Evolutionary conservation across 2,113 vertebrate species (phyloP).

Genomic region (Limnothrissa miodon): DNA sequence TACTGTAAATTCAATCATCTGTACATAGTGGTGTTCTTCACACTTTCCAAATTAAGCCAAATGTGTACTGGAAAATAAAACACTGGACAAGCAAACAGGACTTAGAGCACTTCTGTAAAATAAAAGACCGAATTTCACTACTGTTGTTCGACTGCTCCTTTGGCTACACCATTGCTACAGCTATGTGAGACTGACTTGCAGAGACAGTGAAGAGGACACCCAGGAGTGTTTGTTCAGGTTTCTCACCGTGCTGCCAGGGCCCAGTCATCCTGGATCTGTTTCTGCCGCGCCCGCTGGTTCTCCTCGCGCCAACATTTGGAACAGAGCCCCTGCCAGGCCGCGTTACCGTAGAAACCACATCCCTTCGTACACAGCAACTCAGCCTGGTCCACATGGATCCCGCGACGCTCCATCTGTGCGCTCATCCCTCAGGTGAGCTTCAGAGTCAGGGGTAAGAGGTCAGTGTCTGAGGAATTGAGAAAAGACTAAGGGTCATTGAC

Average conservation of each 20-base stretch:
- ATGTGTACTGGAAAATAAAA: neutral
- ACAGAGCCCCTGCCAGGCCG: slow-evolving; percentile 90
- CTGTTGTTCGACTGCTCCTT: too few relatives aligned
- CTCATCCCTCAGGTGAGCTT: slow-evolving; percentile 77
- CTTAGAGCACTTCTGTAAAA: neutral
- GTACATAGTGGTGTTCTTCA: too few relatives aligned
- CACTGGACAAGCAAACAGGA: neutral
- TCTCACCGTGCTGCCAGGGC: slow-evolving; percentile 89
- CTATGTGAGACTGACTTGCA: too few relatives aligned
- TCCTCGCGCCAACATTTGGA: slow-evolving; percentile 96
- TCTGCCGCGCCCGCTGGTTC: slow-evolving; percentile 84
- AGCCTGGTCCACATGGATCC: slow-evolving; percentile 92
- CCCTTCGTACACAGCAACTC: slow-evolving; percentile 94
- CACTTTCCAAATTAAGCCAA: too few relatives aligned
- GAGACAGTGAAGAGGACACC: too few relatives aligned
- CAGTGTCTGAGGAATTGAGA: neutral
- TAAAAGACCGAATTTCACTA: too few relatives aligned
- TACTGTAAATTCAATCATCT: too few relatives aligned
- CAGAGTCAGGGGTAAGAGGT: slow-evolving; percentile 21
- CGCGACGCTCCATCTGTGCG: slow-evolving; percentile 83
- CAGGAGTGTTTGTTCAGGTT: slow-evolving; percentile 61
- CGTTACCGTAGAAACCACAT: slow-evolving; percentile 95
- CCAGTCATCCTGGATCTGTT: slow-evolving; percentile 94
- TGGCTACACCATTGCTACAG: too few relatives aligned
- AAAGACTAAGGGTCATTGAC: too few relatives aligned